Base-by-base conservation (phyloP, 1,140 invertebrate species). In the Eufriesea mexicana region DNA sequence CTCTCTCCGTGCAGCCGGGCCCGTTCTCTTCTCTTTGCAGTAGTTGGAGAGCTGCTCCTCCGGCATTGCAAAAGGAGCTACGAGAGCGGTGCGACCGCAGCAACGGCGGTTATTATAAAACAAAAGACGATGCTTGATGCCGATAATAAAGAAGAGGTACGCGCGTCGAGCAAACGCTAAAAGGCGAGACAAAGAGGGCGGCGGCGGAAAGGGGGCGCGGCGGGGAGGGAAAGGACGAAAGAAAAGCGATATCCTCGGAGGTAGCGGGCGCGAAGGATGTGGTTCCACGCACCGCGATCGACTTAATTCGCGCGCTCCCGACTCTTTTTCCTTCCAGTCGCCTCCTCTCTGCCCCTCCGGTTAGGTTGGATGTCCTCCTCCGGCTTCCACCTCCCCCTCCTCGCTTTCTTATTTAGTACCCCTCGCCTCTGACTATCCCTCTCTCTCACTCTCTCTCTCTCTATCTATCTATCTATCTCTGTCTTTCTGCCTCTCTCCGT, bases 251-350 rank as follows among this genome's bases (percentile, higher is more conserved):
- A 92, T 93, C 87, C 88, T 86, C 84, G 89, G 89, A 87, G 90
- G 91, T 91, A 91, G 84, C 89, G 89, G 89, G 91, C 91, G 92
- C 89, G 91, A 93, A 93, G 93, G 93, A 94, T 93, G 93, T 93
- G 92, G 93, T 93, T 93, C 92, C 92, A 94, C 93, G 93, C 92
- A 94, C 92, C 87, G 90, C 92, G 93, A 93, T 94, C 92, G 91
- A 93, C 93, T 93, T 94, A 94, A 94, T 94, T 94, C 92, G 92
- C 92, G 91, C 90, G 84, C 91, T 91, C 86, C 86, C 84, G 87
- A 91, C 89, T 91, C 90, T 92, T 92, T 92, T 92, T 92, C 89
- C 90, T 87, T 87, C 84, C 84, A 70, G 61, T 49, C 49, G 47
- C 47, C 62, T 81, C 67, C 80, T 77, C 82, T 70, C 47, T 61